Base-by-base conservation (phyloP, 2,888 invertebrate genomes). In the Andrena camellia region DNA sequence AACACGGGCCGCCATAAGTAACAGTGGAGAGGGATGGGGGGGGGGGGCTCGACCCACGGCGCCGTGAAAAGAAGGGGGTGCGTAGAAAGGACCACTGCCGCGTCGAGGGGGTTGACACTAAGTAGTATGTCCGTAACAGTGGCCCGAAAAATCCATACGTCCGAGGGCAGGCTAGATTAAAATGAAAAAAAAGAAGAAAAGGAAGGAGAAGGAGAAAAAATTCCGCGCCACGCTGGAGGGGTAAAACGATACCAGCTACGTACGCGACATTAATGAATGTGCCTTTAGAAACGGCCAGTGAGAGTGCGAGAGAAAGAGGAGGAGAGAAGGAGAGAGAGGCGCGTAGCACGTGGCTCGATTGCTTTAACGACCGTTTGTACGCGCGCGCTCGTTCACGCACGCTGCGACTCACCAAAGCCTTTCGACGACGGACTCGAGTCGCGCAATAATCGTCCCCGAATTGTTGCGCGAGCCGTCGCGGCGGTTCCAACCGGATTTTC, bases 81-180 rank as follows among this genome's bases (percentile, higher is more conserved):
- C 62, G 26, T 20, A 50, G 75, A 62, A 82, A 70, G 79, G 62
- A 74, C 67, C 50, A 33, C 20, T 62, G 42, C 63, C 35, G 48
- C 8, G n/a, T n/a, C 10, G 26, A 31, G 17, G 48, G 66, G 42
- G 68, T 77, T 62, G 76, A 70, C 70, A 86, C 88, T 90, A 92
- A 91, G 90, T 90, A 92, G 91, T 90, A 89, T 86, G 90, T 84
- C 73, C 87, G 88, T 88, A 83, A 85, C 86, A 88, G 78, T 78
- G 79, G 88, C 80, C 88, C 79, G 79, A 86, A 88, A 88, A 88
- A 86, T 88, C 85, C 83, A 85, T 85, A 83, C 86, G 74, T 75
- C 72, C 85, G 83, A 77, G 77, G 77, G 81, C 74, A 67, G 81
- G 83, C 66, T 74, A 64, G 86, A 85, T 85, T 86, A 86, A 81